phyloP scores from a whole-genome alignment of 2,797 vertebrate genomes.

The Chaenodraco wilsoni region DNA sequence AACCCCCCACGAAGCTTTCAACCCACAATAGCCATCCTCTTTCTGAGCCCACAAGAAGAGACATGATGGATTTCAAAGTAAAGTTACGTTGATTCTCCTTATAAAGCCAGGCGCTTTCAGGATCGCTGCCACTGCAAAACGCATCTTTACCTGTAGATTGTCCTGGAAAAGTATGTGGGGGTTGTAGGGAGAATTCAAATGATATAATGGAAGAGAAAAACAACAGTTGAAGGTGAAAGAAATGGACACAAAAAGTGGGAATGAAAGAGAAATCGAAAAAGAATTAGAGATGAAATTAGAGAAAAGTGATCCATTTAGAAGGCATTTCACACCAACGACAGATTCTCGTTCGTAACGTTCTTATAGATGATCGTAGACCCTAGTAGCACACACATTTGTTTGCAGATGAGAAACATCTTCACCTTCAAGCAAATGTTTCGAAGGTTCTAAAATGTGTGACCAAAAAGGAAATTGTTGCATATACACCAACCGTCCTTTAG shows the following conservation, averaged over 20 bases:
- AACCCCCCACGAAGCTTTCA: constrained; percentile 14
- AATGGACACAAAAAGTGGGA: background rate
- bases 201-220: background rate
- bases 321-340: too few relatives aligned
- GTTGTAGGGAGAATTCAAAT: background rate
- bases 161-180: constrained; percentile 14
- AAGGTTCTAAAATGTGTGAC: background rate
- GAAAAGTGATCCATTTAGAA: background rate
- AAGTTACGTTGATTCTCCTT: constrained; percentile 43
- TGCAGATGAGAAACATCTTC: too few relatives aligned
- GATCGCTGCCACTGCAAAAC: constrained; percentile 10
- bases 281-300: background rate
- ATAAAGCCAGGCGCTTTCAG: constrained; percentile 27
- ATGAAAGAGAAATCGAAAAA: background rate
- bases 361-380: too few relatives aligned
- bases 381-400: too few relatives aligned
- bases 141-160: constrained; percentile 22
- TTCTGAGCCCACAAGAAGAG: constrained; percentile 33
- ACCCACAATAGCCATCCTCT: background rate
- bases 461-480: background rate
- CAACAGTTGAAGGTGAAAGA: background rate
- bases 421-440: background rate
- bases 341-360: too few relatives aligned
- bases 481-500: too few relatives aligned
- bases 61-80: constrained; percentile 62